Evolutionary conservation across 2,888 invertebrate species (phyloP).

Genomic region (Lobophora halterata): DNA sequence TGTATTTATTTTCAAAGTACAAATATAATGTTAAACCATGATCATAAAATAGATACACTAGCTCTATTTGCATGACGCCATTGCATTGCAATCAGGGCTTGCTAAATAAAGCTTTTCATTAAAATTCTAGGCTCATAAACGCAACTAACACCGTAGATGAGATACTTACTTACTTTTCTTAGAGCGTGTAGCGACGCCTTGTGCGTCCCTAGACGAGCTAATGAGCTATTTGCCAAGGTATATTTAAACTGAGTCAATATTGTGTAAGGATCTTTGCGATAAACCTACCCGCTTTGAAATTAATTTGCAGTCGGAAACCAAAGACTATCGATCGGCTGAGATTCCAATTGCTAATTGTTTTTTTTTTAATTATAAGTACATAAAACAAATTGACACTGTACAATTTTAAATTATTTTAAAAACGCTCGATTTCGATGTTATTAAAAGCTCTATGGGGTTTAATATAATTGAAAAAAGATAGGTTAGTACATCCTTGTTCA

Average conservation of each 20-base stretch:
- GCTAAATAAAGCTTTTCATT: constrained; percentile 28
- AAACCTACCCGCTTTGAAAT: constrained; percentile 1
- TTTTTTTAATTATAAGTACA: background rate
- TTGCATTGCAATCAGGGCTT: background rate
- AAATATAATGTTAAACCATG: too few relatives aligned
- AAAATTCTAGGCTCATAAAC: constrained; percentile 22
- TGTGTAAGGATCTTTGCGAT: constrained; percentile 9
- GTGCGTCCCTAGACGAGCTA: constrained; percentile 7
- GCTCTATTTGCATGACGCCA: background rate
- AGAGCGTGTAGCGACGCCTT: constrained; percentile 4
- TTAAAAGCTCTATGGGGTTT: constrained; percentile 21
- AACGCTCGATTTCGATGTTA: constrained; percentile 6
- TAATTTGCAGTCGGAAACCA: constrained; percentile 1
- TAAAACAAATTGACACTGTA: too few relatives aligned
- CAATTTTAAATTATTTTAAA: background rate
- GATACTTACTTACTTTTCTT: constrained; percentile 5
- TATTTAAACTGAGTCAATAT: constrained; percentile 18
- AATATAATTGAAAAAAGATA: constrained; percentile 36
- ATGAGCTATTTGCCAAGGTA: constrained; percentile 17
- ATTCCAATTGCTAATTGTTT: background rate
- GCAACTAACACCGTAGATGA: constrained; percentile 3
- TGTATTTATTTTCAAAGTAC: too few relatives aligned
- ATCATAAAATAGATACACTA: too few relatives aligned
- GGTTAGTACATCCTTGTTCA: too few relatives aligned
- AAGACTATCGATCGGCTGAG: too few relatives aligned